A percentile compares a stretch with the other conserved stretches of the same genome.
phyloP scores from a whole-genome alignment of 2,888 invertebrate species.

The Limnephilus lunatus region DNA sequence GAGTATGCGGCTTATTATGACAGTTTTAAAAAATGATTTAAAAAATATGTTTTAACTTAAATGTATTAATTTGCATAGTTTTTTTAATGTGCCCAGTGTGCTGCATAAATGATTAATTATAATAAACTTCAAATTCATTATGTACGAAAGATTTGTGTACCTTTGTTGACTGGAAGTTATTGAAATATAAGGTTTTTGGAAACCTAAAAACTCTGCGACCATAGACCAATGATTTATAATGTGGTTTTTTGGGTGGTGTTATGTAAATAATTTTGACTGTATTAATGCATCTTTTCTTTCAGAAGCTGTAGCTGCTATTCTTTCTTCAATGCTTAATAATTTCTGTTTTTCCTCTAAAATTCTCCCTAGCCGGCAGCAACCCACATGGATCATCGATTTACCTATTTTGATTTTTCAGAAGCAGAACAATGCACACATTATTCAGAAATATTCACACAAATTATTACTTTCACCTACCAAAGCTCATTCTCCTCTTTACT shows the following conservation, averaged over 20 bases:
- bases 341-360: neutral
- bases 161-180: neutral
- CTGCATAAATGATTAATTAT: no score
- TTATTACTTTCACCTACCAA: neutral
- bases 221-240: neutral
- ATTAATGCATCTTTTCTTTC: slow-evolving; percentile 66
- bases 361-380: neutral
- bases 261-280: neutral
- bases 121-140: neutral
- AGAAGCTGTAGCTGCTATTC: slow-evolving; percentile 10
- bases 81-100: no score
- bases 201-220: neutral
- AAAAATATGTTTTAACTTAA: no score
- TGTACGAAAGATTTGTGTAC: no score
- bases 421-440: neutral
- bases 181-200: neutral
- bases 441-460: neutral
- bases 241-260: no score
- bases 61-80: no score
- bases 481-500: neutral
- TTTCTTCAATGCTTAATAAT: neutral
- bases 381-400: neutral
- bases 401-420: neutral
- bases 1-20: no score
- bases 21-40: no score